A percentile compares a stretch with the other conserved stretches of the same genome.
Evolutionary conservation across 2,113 vertebrate species (phyloP).

Genomic region (Taurulus bubalis): DNA sequence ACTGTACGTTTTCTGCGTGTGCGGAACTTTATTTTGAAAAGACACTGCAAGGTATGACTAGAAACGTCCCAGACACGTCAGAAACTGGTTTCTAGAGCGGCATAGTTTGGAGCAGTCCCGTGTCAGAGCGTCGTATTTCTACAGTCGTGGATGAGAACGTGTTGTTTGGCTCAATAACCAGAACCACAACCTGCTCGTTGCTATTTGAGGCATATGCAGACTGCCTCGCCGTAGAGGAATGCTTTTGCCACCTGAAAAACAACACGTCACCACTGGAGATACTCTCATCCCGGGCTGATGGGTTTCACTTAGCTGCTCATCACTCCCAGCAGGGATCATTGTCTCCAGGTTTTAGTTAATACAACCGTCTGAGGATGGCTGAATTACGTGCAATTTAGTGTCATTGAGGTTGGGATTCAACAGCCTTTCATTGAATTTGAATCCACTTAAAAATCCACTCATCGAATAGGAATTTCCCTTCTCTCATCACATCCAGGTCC

Average conservation of each 20-base stretch:
- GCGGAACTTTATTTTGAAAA: neutral
- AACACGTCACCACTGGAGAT: neutral
- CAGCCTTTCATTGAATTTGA: neutral
- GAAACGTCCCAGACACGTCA: neutral
- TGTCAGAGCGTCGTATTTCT: neutral
- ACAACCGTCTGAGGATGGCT: neutral
- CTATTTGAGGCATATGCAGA: neutral
- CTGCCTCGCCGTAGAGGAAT: too few species aligned
- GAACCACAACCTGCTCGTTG: accelerated
- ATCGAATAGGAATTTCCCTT: neutral
- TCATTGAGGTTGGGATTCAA: neutral
- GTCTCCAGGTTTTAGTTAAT: neutral
- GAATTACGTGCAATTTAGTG: neutral
- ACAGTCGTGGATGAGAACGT: too few species aligned
- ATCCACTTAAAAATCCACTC: neutral
- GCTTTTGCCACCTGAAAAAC: neutral
- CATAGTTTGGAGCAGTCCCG: neutral
- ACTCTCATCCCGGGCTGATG: slow-evolving; percentile 3
- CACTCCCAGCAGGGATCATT: neutral
- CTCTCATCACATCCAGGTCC: neutral
- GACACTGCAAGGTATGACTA: neutral
- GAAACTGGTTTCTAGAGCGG: neutral
- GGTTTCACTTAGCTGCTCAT: slow-evolving; percentile 3
- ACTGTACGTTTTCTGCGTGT: too few species aligned
- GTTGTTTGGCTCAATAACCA: too few species aligned